Conservation (phyloP, 1,140 invertebrate species). For the Tetragnatha versicolor region DNA sequence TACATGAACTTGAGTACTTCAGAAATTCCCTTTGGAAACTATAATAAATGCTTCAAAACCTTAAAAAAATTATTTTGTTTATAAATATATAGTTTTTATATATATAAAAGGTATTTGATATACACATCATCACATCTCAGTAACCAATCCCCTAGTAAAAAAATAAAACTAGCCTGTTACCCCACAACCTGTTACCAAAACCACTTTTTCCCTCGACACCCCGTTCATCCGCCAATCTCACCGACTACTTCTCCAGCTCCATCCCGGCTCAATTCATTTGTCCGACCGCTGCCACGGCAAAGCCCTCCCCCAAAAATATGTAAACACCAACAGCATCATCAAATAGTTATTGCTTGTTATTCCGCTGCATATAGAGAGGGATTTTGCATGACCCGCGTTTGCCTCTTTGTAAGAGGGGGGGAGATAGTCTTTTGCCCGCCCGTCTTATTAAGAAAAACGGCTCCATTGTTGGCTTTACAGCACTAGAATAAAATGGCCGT, state of each 20-base stretch:
- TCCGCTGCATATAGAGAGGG: slow-evolving; percentile 26
- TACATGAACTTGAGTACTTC: too few species aligned
- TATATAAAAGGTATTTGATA: too few species aligned
- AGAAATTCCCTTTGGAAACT: too few species aligned
- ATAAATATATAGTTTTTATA: too few species aligned
- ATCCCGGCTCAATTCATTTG: slow-evolving; percentile 17
- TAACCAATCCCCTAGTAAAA: not conserved
- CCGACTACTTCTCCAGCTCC: slow-evolving; percentile 12
- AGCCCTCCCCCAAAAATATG: slow-evolving; percentile 1
- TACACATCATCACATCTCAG: not conserved
- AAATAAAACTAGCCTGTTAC: not conserved
- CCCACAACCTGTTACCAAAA: not conserved
- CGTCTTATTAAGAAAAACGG: not conserved
- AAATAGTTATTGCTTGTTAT: slow-evolving; percentile 52
- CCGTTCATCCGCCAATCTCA: not conserved
- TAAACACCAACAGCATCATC: slow-evolving; percentile 20
- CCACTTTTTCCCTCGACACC: not conserved
- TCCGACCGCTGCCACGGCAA: not conserved
- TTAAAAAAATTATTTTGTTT: too few species aligned
- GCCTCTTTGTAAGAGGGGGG: not conserved
- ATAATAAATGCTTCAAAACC: too few species aligned
- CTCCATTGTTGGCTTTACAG: slow-evolving; percentile 39
- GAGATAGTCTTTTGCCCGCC: not conserved
- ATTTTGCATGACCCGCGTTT: slow-evolving; percentile 21
- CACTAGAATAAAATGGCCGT: not conserved